Base-by-base conservation (phyloP, 2,113 vertebrate species). In the Sorex fumeus region DNA sequence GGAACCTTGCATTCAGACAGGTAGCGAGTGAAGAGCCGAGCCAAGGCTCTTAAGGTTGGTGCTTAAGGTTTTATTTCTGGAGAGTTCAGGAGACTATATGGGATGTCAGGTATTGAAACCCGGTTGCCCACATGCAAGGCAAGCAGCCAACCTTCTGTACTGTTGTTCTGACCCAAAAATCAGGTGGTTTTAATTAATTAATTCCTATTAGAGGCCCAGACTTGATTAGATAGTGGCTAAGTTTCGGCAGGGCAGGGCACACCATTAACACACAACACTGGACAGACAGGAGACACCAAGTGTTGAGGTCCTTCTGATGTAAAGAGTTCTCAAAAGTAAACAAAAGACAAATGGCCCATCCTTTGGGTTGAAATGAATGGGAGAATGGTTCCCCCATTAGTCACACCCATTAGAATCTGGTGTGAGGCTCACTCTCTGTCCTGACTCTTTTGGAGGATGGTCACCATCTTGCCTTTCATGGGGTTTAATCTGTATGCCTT, bases 121-220 rank as follows among this genome's bases (percentile, higher is more conserved):
- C 2, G 9, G 47, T 50, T 50, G 47, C 10, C 47, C 13, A 13
- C 47, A 50, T 50, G 47, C 47, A 50, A 50, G 47, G 47, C 47
- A 50, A 50, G 47, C 47, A 50, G 10, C 13, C 10, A 12, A 50
- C 13, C 47, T 50, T 10, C 47, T 50, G 47, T 50, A 13, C 47
- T 50, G 9, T 50, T 12, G 47, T 13, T 7, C 47, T 11, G 45
- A 11, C 45, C 45, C 45, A 6, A 93, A 96, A 88, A 86, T 94
- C 95, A 96, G 84, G 91, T 71, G 95, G 78, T n/a, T n/a, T n/a
- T n/a, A n/a, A n/a, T n/a, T 75, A 82, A 96, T 91, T 95, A 78
- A 89, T 62, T 93, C 86, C 77, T 75, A 28, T 75, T 86, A 78
- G 76, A 75, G 50, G 74, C 77, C 76, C 27, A 60, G 47, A 89